Conservation (phyloP, 1,140 invertebrate genomes). For the Dendroctonus valens region DNA sequence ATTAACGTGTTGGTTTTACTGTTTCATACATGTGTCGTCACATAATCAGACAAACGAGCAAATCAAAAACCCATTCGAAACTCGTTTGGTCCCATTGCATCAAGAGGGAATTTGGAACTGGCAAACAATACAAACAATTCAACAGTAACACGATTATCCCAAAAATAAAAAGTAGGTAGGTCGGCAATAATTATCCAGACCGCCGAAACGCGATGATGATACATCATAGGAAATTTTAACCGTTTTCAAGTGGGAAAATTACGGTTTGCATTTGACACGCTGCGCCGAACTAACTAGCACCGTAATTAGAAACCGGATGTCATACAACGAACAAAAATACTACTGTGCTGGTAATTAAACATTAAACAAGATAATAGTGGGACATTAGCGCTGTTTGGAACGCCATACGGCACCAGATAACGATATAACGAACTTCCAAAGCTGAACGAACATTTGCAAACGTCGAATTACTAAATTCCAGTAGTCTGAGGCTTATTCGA, state of each 20-base stretch:
- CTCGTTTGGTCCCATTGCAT: not conserved
- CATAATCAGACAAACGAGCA: constrained; percentile 1
- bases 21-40: not conserved
- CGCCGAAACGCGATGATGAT: constrained; percentile 15
- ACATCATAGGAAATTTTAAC: constrained; percentile 27
- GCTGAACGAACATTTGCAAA: too few species aligned
- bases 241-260: constrained; percentile 31
- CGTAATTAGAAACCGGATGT: constrained; percentile 38
- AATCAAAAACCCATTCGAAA: constrained; percentile 16
- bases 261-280: constrained; percentile 34
- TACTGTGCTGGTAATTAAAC: constrained; percentile 38
- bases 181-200: constrained; percentile 20
- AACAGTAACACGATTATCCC: constrained; percentile 4
- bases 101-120: constrained; percentile 7
- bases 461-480: too few species aligned
- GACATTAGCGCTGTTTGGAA: constrained; percentile 32
- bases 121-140: not conserved
- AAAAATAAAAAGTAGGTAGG: constrained; percentile 23
- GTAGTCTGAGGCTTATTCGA: too few species aligned
- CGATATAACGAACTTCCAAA: constrained; percentile 3
- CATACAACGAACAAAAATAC: constrained; percentile 37
- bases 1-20: too few species aligned
- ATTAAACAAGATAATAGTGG: constrained; percentile 40
- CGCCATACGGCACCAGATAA: constrained; percentile 32
- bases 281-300: constrained; percentile 32